Evolutionary conservation across 2,888 invertebrate genomes (phyloP).

Genomic region (Polylopha cassiicola): DNA sequence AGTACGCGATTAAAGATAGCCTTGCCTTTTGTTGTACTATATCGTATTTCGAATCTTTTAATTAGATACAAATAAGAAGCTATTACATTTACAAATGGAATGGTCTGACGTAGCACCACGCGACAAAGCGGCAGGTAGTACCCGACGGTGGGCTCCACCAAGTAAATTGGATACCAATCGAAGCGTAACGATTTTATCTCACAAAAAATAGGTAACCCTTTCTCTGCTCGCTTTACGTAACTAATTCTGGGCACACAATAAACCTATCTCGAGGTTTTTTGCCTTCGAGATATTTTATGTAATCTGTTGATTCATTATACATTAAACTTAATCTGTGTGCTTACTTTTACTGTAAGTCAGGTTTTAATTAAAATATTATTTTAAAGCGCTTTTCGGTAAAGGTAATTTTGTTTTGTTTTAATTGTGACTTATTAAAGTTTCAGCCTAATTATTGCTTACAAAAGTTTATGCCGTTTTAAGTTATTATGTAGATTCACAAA

Average conservation of each 20-base stretch:
- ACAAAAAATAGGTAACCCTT: slow-evolving; percentile 57
- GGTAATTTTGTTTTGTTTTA: not conserved
- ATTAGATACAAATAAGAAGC: slow-evolving; percentile 62
- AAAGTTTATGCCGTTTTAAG: no score
- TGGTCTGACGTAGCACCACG: slow-evolving; percentile 56
- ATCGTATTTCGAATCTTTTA: slow-evolving; percentile 51
- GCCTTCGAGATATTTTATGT: slow-evolving; percentile 31
- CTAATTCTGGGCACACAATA: slow-evolving; percentile 51
- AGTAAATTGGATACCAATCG: slow-evolving; percentile 69
- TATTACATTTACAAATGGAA: slow-evolving; percentile 53
- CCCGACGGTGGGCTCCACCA: slow-evolving; percentile 46
- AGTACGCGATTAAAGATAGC: no score
- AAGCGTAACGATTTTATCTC: slow-evolving; percentile 62
- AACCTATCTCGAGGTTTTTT: slow-evolving; percentile 38
- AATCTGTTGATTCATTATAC: slow-evolving; percentile 19
- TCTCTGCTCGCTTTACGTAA: slow-evolving; percentile 55
- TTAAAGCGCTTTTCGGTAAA: not conserved
- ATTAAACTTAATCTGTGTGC: slow-evolving; percentile 13
- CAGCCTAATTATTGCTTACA: not conserved
- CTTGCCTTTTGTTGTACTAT: slow-evolving; percentile 43
- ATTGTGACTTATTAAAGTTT: not conserved
- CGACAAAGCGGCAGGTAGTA: slow-evolving; percentile 58
- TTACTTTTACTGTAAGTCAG: slow-evolving; percentile 3
- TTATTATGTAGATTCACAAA: no score
- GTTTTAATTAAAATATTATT: slow-evolving; percentile 2